Percentiles rank a stretch among this genome's conserved stretches.
Conservation (phyloP, 35 echinoderm and acorn worm species). For the Eucidaris tribuloides region DNA sequence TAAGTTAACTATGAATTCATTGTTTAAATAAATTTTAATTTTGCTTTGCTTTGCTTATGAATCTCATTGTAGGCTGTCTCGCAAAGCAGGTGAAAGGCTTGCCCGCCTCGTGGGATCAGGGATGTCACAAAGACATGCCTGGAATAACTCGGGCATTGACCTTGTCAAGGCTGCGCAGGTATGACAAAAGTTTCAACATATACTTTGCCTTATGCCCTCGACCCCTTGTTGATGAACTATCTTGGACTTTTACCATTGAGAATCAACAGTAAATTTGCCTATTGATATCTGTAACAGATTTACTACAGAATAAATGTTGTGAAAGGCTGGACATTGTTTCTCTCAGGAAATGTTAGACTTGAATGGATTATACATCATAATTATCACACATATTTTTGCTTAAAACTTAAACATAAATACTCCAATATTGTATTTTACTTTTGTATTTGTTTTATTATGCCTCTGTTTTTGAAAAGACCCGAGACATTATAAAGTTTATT, state of each 20-base stretch:
- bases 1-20: background rate
- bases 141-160: slow-evolving; percentile 58
- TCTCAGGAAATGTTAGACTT: background rate
- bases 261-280: too few relatives aligned
- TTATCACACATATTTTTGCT: too few relatives aligned
- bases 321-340: background rate
- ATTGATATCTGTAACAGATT: background rate
- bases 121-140: slow-evolving; percentile 37
- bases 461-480: too few relatives aligned
- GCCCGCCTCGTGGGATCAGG: slow-evolving; percentile 28
- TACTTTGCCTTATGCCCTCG: too few relatives aligned
- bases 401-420: too few relatives aligned
- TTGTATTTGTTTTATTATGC: too few relatives aligned
- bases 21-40: background rate
- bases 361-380: too few relatives aligned
- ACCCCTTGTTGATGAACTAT: too few relatives aligned
- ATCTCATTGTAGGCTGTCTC: slow-evolving; percentile 32
- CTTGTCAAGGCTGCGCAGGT: slow-evolving; percentile 66
- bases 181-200: too few relatives aligned
- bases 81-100: slow-evolving; percentile 38
- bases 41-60: background rate
- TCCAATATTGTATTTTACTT: too few relatives aligned
- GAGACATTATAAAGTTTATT: too few relatives aligned
- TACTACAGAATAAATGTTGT: background rate
- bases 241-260: too few relatives aligned